Evolutionary conservation across 2,888 invertebrate species (phyloP).

Genomic region (Mesorhabditis spiculigera): DNA sequence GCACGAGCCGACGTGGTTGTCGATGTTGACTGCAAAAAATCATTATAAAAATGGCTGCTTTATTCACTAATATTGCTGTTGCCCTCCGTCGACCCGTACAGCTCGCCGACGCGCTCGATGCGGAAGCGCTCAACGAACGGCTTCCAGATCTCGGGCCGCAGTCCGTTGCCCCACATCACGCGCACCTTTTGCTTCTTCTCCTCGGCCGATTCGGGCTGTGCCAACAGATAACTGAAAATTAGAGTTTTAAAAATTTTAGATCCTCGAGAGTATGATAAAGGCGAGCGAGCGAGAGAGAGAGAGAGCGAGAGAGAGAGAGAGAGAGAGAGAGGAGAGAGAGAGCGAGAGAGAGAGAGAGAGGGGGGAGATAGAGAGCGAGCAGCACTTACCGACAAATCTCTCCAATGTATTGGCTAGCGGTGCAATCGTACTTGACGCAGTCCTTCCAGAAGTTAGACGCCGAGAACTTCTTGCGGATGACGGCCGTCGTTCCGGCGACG

Average conservation of each 20-base stretch:
- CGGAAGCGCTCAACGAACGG: slow-evolving; percentile 82
- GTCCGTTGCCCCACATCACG: slow-evolving; percentile 85
- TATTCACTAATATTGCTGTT: slow-evolving; percentile 79
- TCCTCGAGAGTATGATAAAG: not conserved
- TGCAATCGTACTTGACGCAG: slow-evolving; percentile 42
- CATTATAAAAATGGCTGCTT: no score
- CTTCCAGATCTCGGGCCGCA: slow-evolving; percentile 87
- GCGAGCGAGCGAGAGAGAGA: not conserved
- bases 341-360: not conserved
- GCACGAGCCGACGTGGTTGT: slow-evolving; percentile 80
- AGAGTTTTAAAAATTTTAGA: not conserved
- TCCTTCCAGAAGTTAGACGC: slow-evolving; percentile 81
- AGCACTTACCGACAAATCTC: slow-evolving; percentile 62
- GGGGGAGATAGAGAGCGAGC: not conserved
- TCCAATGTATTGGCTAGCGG: slow-evolving; percentile 62
- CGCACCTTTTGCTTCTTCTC: slow-evolving; percentile 65
- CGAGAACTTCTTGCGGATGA: slow-evolving; percentile 85
- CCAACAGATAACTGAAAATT: slow-evolving; percentile 60
- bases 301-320: not conserved
- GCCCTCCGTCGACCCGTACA: slow-evolving; percentile 95
- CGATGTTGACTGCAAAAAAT: slow-evolving; percentile 72
- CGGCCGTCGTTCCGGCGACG: slow-evolving; percentile 72
- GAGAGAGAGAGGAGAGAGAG: no score
- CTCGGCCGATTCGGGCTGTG: slow-evolving; percentile 60
- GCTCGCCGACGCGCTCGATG: slow-evolving; percentile 80